Base-by-base conservation (phyloP, 2,797 vertebrate species). In the Esox masquinongy region DNA sequence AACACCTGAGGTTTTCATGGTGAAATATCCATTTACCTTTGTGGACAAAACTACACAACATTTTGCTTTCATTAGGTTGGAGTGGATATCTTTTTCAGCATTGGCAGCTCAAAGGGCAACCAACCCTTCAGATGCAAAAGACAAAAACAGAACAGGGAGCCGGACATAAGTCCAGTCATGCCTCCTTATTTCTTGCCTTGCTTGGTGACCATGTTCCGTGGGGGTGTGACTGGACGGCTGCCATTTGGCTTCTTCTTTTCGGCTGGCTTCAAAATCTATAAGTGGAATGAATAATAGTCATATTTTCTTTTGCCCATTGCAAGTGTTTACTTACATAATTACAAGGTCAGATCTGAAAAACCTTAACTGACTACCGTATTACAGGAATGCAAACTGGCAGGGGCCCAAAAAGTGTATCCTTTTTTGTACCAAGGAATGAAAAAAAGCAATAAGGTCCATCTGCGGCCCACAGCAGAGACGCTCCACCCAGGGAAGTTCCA, bases 231-330 rank as follows among this genome's bases (percentile, higher is more conserved):
- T 0, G 97, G 97, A 91, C 98, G 96, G 86, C 96, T 99, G 83
- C 97, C 96, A 63, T 98, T 99, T 59, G 96, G 95, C 92, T 99
- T 99, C 93, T 99, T 99, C 85, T 99, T 99, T 93, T 99, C 98
- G 51, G 98, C 98, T 84, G 97, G 98, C 92, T 99, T 99, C 90
- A 99, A 92, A 88, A 99, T 99, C 98, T 99, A 88, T 0, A 88
- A 85, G 67, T 77, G 85, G 0, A 87, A 31, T 4, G 69, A 1
- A 43, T 0, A 74, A 17, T 15, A 19, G 39, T 22, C 26, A 34
- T 12, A 53, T 49, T 9, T 22, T 29, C 31, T 43, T 36, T 34
- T 26, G 19, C 31, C 66, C 51, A 63, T 5, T 17, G n/a, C 15
- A 63, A 43, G 68, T 26, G n/a, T 26, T 61, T 24, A 61, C 56